Base-by-base conservation (phyloP, 1,140 invertebrate genomes). In the Drosophila pruinosa region DNA sequence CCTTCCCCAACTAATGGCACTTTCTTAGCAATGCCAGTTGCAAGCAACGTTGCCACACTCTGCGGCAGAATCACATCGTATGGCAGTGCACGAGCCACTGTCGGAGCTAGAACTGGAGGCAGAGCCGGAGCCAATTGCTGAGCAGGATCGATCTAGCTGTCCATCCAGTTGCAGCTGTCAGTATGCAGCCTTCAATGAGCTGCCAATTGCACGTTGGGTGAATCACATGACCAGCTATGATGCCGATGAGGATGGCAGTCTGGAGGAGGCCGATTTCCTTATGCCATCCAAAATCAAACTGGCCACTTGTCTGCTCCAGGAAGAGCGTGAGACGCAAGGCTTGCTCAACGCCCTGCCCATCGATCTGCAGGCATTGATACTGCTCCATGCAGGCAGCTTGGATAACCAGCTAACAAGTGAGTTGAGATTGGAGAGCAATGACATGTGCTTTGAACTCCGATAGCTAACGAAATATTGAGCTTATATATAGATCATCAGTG, bases 231-330 rank as follows among this genome's bases (percentile, higher is more conserved):
- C 74, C 45, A 57, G 19, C 8, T 79, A 22, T 12, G 15, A 50
- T 38, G n/a, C 10, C n/a, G 64, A 50, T 31, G 12, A 8, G n/a
- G 64, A 89, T 10, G 39, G 48, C 7, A 14, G 8, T 22, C 4
- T 50, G 14, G 47, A 50, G 3, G 61, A 82, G 31, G 75, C 90
- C 0, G 71, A 74, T 21, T 58, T 59, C 10, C 56, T 90, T 22
- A 70, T 89, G n/a, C 82, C 91, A 53, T 61, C 81, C 12, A 85
- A 93, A 17, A 76, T 94, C 2, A 93, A 92, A 76, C 92, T 93
- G 15, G 93, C 93, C 21, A 94, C 93, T 2, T 95, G 94, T 52
- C 91, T 94, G 19, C 73, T 94, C 15, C 92, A 93, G 81, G 89
- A 91, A 0, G 91, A 93, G 72, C 90, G 69, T 0, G 78, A 93